A percentile compares a stretch with the other conserved stretches of the same genome.
phyloP scores from a whole-genome alignment of 2,113 vertebrate genomes.

The Nannospalax galili region DNA sequence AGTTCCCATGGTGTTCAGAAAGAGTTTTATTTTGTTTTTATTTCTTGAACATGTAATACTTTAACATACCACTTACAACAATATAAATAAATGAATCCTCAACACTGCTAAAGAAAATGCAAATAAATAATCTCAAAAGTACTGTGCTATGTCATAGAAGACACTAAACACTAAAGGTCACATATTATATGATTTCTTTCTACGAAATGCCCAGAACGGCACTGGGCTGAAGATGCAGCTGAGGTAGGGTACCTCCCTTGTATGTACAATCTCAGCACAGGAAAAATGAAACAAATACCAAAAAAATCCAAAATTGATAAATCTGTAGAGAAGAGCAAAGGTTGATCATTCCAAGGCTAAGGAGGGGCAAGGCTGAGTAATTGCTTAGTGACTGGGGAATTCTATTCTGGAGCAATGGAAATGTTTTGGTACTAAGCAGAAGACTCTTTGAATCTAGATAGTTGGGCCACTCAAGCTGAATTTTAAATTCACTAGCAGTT shows the following conservation, averaged over 20 bases:
- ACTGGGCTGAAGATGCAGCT: no score
- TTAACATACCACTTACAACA: constrained; percentile 37
- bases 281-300: no score
- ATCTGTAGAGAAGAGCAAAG: background rate
- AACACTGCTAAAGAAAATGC: background rate
- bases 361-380: background rate
- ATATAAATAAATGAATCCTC: background rate
- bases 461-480: background rate
- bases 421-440: background rate
- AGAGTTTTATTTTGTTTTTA: background rate
- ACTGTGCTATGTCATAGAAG: background rate
- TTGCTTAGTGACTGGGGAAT: background rate
- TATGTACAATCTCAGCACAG: no score
- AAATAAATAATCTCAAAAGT: background rate
- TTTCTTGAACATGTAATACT: background rate
- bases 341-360: no score
- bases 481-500: constrained; percentile 19
- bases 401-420: background rate
- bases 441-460: background rate
- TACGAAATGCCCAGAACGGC: background rate
- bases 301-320: background rate
- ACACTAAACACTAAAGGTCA: background rate
- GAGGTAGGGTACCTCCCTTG: background rate
- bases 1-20: background rate
- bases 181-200: background rate